Conservation (phyloP, 2,113 vertebrate species). For the Hirundichthys speculiger region DNA sequence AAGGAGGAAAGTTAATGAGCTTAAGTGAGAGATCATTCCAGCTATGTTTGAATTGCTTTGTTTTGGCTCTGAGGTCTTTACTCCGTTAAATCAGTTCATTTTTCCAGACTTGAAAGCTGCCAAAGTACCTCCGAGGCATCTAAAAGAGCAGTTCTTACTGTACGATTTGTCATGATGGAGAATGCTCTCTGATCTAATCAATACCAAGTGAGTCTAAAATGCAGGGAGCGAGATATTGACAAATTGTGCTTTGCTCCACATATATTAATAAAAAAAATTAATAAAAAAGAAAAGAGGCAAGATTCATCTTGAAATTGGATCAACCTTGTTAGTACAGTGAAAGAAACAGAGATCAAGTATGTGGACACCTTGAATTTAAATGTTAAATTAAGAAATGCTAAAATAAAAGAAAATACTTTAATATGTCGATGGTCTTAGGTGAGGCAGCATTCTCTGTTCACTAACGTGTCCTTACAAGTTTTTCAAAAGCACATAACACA, state of each 20-base stretch:
- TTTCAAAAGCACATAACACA: too few species aligned
- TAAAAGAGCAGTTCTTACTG: constrained; percentile 7
- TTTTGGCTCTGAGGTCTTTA: constrained; percentile 32
- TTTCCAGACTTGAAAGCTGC: constrained; percentile 2
- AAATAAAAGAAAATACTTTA: not conserved
- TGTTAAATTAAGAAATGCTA: not conserved
- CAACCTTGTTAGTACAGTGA: too few species aligned
- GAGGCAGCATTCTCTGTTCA: constrained; percentile 19
- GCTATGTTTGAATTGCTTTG: constrained; percentile 29
- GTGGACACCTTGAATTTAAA: too few species aligned
- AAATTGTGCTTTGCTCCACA: not conserved
- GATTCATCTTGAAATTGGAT: too few species aligned
- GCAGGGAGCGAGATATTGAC: not conserved
- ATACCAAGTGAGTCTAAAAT: constrained; percentile 1
- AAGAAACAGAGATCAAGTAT: too few species aligned
- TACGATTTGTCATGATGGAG: not conserved
- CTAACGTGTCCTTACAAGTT: constrained; percentile 4
- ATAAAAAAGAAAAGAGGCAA: not conserved
- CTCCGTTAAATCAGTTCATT: constrained; percentile 35
- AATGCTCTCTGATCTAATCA: not conserved
- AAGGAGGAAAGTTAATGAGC: not conserved
- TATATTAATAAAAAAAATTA: not conserved
- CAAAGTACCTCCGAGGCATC: constrained; percentile 3
- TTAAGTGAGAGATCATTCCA: constrained; percentile 6
- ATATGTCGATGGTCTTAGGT: not conserved